Conservation (phyloP, 2,888 invertebrate species). For the Harpalus rubripes region DNA sequence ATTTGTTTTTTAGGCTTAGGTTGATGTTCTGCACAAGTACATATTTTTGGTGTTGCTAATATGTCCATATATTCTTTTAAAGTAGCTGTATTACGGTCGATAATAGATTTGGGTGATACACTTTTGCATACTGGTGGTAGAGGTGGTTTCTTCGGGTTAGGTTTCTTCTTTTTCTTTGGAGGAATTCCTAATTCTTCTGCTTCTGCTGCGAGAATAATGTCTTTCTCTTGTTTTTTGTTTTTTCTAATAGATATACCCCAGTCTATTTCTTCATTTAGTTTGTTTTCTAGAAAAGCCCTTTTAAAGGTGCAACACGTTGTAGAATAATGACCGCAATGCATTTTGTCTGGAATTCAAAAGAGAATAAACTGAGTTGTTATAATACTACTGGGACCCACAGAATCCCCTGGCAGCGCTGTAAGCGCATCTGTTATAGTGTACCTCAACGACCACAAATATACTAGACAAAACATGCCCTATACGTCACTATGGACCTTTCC, state of each 20-base stretch:
- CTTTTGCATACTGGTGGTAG: neutral
- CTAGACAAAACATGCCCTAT: no score
- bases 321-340: slow-evolving; percentile 31
- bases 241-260: slow-evolving; percentile 45
- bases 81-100: slow-evolving; percentile 41
- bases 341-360: neutral
- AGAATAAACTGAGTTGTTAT: no score
- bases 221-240: slow-evolving; percentile 55
- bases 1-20: slow-evolving; percentile 15
- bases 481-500: no score
- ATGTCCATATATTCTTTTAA: slow-evolving; percentile 55
- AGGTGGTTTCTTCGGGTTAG: neutral
- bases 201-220: slow-evolving; percentile 48
- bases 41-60: slow-evolving; percentile 27
- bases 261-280: slow-evolving; percentile 60
- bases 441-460: no score
- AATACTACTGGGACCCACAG: no score
- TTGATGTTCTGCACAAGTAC: slow-evolving; percentile 4
- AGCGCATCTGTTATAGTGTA: no score
- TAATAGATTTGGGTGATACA: neutral
- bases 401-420: no score
- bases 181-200: neutral
- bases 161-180: slow-evolving; percentile 29
- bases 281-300: slow-evolving; percentile 24
- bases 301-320: slow-evolving; percentile 11